Evolutionary conservation across 2,113 vertebrate species (phyloP), one percentile per base, ranked within the genome.

Genomic region (Thalassoma bifasciatum): DNA sequence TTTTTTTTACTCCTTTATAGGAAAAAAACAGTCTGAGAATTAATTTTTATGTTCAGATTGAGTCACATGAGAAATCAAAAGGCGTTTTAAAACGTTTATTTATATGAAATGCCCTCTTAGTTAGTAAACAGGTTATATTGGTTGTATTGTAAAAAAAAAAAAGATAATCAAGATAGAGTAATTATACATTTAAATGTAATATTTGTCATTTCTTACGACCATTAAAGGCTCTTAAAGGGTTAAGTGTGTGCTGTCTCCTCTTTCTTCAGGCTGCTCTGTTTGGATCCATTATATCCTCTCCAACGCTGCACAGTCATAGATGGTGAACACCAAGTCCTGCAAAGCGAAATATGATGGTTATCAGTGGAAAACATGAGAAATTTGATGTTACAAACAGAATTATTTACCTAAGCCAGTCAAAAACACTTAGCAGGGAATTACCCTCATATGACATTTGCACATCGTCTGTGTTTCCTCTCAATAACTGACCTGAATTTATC

Each of bases 271-370:
- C 13, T 44, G 22, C 38, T 11, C 42, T 12, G 2, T 10, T 21
- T 7, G 21, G 13, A 49, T 80, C 66, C 49, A 22, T 47, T 5
- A 22, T 44, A 1, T 72, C 47, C 24, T 64, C 42, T 90, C 87
- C 66, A 93, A 69, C 0, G 68, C 83, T 30, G 77, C 79, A 66
- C 92, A 92, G 85, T 92, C 72, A 59, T 75, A 77, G 46, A 23
- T 47, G 0, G 86, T 90, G 72, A 90, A 92, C 52, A 85, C 79
- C 86, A 92, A 58, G 17, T 93, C 92, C 90, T 92, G 23, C 54
- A 5, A 44, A 59, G n/a, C 66, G 69, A 17, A 59, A 49, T 17
- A 24, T 16, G 17, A 16, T 12, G 13, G 6, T 44, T 17, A 7
- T 19, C 11, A 44, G 4, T 44, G 13, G 14, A 14, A 46, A 46